Evolutionary conservation across 2,888 invertebrate species (phyloP), one percentile per base, ranked within the genome.

Genomic region (Coleophora flavipennella): DNA sequence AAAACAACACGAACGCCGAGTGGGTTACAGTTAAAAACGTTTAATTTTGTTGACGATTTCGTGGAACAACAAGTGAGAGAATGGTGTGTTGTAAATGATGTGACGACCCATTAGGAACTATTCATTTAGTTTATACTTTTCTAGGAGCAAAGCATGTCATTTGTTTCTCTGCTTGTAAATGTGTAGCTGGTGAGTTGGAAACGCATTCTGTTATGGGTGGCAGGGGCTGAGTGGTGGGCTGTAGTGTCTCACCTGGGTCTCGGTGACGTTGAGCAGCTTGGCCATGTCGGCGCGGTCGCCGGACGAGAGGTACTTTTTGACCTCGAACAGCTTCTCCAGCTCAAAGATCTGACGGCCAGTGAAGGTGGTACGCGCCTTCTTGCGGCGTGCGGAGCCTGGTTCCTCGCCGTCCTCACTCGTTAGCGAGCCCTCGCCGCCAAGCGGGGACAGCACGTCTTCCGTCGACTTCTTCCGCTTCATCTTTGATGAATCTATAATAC

Each of bases 341-440:
- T 97, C 97, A 81, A 97, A 97, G 71, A 97, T 97, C 86, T 97
- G 97, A 37, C 96, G 80, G 1, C 97, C 97, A 0, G 96, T 97
- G 85, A 97, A 97, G 13, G 97, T 97, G 14, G 97, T 96, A 45
- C 97, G 83, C 1, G 97, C 96, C 68, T 97, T 97, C 78, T 94
- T 94, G 48, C 86, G 77, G 44, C 86, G 78, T 49, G 88, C 89
- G 7, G 83, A 81, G 46, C 87, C 87, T 10, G 86, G 66, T 42
- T 88, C 89, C 50, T 88, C 88, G 0, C 80, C 81, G 37, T 83
- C 83, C 40, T 83, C 83, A 40, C 80, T 80, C 39, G 80, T 81
- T 39, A 80, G 56, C 3, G 83, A 83, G 0, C 77, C 81, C 42
- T 81, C 81, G 0, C 80, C 80, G 0, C 76, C 81, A 0, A 80